Evolutionary conservation across 2,113 vertebrate species (phyloP).

Genomic region (Eolophus roseicapilla): DNA sequence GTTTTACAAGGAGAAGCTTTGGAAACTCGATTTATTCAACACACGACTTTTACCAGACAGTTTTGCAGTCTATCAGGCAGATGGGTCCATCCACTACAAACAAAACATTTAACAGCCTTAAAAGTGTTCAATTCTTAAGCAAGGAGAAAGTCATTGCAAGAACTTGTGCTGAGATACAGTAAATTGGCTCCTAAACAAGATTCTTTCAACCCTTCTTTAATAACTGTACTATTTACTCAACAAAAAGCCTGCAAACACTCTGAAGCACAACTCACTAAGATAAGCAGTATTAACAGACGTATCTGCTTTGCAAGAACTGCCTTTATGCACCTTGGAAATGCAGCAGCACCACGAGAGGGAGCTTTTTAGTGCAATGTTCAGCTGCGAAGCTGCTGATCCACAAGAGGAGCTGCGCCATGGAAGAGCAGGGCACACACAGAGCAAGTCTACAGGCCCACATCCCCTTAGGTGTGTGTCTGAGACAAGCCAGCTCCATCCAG

Average conservation of each 20-base stretch:
- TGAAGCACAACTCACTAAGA: background rate
- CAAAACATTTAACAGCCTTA: background rate
- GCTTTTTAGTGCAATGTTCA: background rate
- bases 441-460: background rate
- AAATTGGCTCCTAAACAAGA: background rate
- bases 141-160: background rate
- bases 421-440: background rate
- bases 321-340: background rate
- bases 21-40: background rate
- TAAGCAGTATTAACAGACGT: background rate
- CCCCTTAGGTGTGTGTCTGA: background rate
- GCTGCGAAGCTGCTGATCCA: background rate
- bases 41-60: background rate
- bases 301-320: background rate
- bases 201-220: background rate
- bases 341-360: constrained; percentile 37
- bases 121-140: background rate
- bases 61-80: background rate
- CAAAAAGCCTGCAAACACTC: background rate
- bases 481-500: background rate
- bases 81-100: background rate
- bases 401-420: background rate
- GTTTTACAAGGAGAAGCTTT: background rate
- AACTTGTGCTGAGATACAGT: background rate
- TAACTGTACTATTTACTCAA: background rate